Evolutionary conservation across 2,888 invertebrate species (phyloP), one percentile per base, ranked within the genome.

Genomic region (Ommatoiulus sabulosus): DNA sequence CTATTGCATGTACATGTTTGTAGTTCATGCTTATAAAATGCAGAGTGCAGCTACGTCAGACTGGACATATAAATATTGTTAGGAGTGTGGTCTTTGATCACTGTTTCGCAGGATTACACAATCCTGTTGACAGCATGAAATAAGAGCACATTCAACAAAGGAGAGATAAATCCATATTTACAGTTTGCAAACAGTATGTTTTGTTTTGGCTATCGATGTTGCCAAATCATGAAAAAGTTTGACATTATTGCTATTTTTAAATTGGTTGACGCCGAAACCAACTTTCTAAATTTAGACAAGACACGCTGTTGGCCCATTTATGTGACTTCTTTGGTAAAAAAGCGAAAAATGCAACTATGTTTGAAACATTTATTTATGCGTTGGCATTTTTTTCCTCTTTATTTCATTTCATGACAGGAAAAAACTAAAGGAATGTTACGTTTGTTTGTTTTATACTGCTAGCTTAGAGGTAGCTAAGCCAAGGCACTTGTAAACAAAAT

Each of bases 181-280:
- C 80, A 80, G 24, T 12, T 24, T 80, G 80, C 80, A 80, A n/a
- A n/a, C n/a, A n/a, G n/a, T n/a, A 8, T 52, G 12, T 80, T 80
- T 80, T 80, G 35, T 80, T 80, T 80, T 24, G 80, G 35, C 80
- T 80, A 24, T 12, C 15, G 4, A 15, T 35, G 80, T 80, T 80
- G 80, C 35, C 80, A 43, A 80, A 80, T 43, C 12, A 24, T 24
- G 15, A 72, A 24, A 24, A 80, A 24, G 80, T 80, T 80, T 24
- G 80, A 2, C 80, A 80, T 80, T 80, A 80, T 43, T 80, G 10
- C 80, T 80, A 80, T 80, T 80, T 80, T 80, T 80, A 80, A 24
- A 2, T 80, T 80, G 3, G 80, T 80, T 80, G 24, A 80, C 15
- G 80, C 12, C 2, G 1, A 3, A 35, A 35, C 80, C 35, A 80